Percentiles rank a stretch among this genome's conserved stretches.
Evolutionary conservation across 2,888 invertebrate genomes (phyloP).

Genomic region (Parnassius glacialis): DNA sequence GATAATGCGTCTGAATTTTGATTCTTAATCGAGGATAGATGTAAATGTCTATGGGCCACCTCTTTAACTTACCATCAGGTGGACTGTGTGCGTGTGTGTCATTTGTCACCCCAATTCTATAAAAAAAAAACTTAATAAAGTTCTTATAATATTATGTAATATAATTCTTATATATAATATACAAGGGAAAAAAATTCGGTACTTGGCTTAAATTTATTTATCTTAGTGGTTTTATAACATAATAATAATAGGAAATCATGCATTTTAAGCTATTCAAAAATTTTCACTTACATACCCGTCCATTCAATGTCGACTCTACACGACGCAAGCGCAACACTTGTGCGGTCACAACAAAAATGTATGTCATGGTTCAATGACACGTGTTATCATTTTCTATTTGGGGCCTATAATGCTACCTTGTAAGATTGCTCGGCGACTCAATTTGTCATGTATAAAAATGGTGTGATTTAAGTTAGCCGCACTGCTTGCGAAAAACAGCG

Average conservation of each 20-base stretch:
- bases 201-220: no score
- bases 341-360: conserved; percentile 12
- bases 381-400: conserved; percentile 34
- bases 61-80: no score
- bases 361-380: conserved; percentile 34
- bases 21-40: no score
- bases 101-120: no score
- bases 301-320: conserved; percentile 2
- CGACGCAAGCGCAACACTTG: conserved; percentile 4
- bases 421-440: conserved; percentile 7
- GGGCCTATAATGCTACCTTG: conserved; percentile 27
- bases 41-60: no score
- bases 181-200: no score
- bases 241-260: neutral
- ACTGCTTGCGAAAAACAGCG: conserved; percentile 36
- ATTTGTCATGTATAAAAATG: neutral
- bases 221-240: no score
- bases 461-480: conserved; percentile 24
- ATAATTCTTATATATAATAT: no score
- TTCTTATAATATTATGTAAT: no score
- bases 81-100: no score
- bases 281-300: conserved; percentile 3
- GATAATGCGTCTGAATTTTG: no score
- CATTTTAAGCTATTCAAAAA: neutral
- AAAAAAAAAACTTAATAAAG: no score